A percentile compares a stretch with the other conserved stretches of the same genome.
Conservation (phyloP, 2,797 vertebrate species). For the Mus spretus region DNA sequence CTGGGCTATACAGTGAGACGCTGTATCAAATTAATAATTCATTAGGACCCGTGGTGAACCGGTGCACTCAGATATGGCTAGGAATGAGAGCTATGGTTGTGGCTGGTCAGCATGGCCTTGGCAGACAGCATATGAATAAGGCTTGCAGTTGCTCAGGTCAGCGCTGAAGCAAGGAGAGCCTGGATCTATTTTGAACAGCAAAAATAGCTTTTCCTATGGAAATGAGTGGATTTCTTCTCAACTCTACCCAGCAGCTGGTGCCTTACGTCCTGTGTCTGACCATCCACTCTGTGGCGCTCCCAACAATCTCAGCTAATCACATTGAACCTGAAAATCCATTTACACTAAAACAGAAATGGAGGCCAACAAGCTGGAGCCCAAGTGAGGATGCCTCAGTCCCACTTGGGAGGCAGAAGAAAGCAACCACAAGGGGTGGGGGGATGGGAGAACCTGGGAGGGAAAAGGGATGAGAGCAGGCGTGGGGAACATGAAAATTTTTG, state of each 20-base stretch:
- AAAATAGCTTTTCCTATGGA: background rate
- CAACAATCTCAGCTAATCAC: constrained; percentile 6
- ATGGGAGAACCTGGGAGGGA: no score
- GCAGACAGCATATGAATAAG: background rate
- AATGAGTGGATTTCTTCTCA: background rate
- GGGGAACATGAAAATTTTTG: no score
- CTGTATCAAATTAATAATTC: background rate
- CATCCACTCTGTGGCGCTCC: background rate
- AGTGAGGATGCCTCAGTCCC: no score
- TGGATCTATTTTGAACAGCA: background rate
- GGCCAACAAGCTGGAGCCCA: no score
- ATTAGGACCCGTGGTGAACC: background rate
- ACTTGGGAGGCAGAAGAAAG: no score
- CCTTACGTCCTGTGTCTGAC: background rate
- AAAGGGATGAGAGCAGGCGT: no score
- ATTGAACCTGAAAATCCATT: constrained; percentile 29
- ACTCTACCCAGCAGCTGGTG: background rate
- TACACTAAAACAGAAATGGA: background rate
- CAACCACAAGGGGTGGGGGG: no score
- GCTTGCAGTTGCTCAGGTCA: background rate
- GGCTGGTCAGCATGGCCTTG: background rate
- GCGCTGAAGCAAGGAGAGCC: background rate
- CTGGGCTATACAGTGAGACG: background rate
- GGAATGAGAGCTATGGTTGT: background rate
- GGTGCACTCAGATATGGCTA: background rate